Percentiles rank a stretch among this genome's conserved stretches.
Conservation (phyloP, 2,113 vertebrate species). For the Enhydra lutris region DNA sequence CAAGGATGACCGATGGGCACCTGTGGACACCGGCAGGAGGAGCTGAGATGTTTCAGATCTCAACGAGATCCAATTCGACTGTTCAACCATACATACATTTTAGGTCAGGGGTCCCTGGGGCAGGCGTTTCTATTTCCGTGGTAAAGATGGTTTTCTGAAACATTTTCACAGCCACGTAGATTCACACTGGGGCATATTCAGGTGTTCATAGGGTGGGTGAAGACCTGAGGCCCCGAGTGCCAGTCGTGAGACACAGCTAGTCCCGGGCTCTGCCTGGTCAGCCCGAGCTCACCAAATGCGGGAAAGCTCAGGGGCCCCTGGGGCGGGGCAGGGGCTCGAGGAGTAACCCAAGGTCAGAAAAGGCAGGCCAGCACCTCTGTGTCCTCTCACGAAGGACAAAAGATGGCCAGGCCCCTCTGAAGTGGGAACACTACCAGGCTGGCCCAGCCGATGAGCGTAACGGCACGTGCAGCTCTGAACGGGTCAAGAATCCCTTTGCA, state of each 20-base stretch:
- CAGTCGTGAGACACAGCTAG: rapidly evolving
- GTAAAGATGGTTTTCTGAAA: neutral
- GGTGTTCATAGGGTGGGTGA: neutral
- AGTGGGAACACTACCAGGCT: neutral
- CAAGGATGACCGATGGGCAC: rapidly evolving
- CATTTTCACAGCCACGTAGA: neutral
- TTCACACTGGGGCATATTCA: neutral
- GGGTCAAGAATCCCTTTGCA: rapidly evolving
- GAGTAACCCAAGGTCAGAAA: neutral
- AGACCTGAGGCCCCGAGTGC: neutral
- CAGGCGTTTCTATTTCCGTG: neutral
- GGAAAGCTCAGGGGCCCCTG: neutral
- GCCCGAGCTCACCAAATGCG: neutral
- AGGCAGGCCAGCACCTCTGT: neutral
- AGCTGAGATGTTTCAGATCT: neutral
- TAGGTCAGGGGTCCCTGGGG: neutral
- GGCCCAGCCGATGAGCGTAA: neutral
- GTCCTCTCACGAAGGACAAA: neutral
- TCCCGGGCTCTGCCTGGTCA: neutral
- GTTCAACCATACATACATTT: neutral
- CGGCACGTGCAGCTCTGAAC: neutral
- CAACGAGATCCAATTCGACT: neutral
- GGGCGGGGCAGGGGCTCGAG: neutral
- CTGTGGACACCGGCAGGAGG: rapidly evolving
- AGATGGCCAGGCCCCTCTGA: neutral